A percentile compares a stretch with the other conserved stretches of the same genome.
Evolutionary conservation across 2,113 vertebrate species (phyloP).

Genomic region (Odocoileus hemionus): DNA sequence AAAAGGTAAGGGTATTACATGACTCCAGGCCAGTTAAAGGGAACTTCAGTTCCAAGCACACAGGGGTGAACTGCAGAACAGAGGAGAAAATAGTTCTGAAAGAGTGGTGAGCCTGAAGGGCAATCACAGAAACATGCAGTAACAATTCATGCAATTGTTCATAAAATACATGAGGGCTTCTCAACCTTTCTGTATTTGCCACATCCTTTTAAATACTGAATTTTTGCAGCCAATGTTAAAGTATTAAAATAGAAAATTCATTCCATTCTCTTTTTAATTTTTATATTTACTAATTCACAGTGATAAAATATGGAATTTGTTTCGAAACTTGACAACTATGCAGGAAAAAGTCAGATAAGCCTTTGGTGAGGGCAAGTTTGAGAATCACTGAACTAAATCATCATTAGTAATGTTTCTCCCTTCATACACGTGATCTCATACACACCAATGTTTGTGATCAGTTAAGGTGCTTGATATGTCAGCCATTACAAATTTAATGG

Average conservation of each 20-base stretch:
- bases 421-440: no score
- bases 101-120: neutral
- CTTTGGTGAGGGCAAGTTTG: neutral
- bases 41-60: neutral
- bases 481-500: neutral
- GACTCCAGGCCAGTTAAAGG: neutral
- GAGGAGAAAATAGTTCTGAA: neutral
- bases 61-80: neutral
- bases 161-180: neutral
- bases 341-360: neutral
- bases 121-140: neutral
- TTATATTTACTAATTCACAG: neutral
- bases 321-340: neutral
- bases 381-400: neutral
- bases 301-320: neutral
- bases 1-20: neutral
- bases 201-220: neutral
- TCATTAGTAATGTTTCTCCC: neutral
- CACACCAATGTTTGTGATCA: neutral
- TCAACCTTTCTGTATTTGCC: neutral
- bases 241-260: neutral
- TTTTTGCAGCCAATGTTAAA: neutral
- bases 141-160: neutral
- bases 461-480: neutral
- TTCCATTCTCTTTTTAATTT: neutral